Evolutionary conservation across 2,888 invertebrate species (phyloP).

Genomic region (Sylvicola fuscatus): DNA sequence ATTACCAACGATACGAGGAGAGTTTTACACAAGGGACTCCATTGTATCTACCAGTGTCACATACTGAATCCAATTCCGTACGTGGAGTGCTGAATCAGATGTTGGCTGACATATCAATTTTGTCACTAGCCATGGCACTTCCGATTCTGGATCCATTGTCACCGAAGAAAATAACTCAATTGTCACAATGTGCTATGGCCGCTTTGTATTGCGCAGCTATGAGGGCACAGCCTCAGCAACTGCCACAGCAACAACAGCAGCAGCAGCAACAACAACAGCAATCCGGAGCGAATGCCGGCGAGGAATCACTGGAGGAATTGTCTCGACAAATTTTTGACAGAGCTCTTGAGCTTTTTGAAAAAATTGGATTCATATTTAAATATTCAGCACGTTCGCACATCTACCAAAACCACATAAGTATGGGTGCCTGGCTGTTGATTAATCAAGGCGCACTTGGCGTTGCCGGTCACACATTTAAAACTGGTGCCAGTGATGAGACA

Average conservation of each 20-base stretch:
- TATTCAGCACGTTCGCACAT: constrained; percentile 69
- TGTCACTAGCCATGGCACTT: constrained; percentile 57
- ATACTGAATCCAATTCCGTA: constrained; percentile 36
- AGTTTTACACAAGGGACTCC: constrained; percentile 36
- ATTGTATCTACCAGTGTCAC: constrained; percentile 41
- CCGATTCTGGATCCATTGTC: constrained; percentile 79
- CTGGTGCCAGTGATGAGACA: constrained; percentile 25
- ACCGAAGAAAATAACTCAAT: constrained; percentile 57
- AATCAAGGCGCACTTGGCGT: constrained; percentile 60
- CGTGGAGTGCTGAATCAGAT: constrained; percentile 27
- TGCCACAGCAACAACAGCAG: not conserved
- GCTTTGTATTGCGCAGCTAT: constrained; percentile 63
- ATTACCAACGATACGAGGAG: constrained; percentile 30
- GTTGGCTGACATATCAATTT: constrained; percentile 65
- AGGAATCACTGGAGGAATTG: constrained; percentile 54
- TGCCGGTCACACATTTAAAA: constrained; percentile 34
- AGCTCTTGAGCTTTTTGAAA: constrained; percentile 66
- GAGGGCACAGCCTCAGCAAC: constrained; percentile 28
- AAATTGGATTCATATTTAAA: constrained; percentile 60
- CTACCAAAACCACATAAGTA: constrained; percentile 73
- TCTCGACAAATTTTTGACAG: constrained; percentile 73
- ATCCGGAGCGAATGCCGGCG: constrained; percentile 28
- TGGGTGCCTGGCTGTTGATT: constrained; percentile 73
- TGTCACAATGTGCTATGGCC: constrained; percentile 64
- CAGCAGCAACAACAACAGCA: constrained; percentile 14